A percentile compares a stretch with the other conserved stretches of the same genome.
Evolutionary conservation across 1,140 invertebrate genomes (phyloP).

Genomic region (Drosophila lacteicornis): DNA sequence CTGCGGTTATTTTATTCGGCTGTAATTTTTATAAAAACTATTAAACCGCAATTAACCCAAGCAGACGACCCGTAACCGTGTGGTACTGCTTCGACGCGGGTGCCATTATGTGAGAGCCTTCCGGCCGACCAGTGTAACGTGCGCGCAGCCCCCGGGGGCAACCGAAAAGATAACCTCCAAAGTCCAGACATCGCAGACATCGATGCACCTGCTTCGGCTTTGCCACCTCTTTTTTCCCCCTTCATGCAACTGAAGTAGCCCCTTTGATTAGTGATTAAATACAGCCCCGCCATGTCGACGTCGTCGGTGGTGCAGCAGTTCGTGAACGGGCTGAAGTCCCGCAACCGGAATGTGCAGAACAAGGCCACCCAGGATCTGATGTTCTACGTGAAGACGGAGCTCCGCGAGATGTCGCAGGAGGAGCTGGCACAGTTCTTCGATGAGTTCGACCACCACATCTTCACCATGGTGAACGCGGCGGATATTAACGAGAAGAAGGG

Average conservation of each 20-base stretch:
- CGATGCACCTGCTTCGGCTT: constrained; percentile 59
- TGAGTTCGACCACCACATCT: constrained; percentile 97
- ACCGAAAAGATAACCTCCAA: constrained; percentile 43
- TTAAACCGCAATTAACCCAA: not conserved
- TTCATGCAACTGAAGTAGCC: constrained; percentile 12
- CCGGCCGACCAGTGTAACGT: not conserved
- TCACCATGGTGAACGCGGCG: constrained; percentile 96
- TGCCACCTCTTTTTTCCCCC: constrained; percentile 5
- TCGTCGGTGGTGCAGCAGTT: constrained; percentile 90
- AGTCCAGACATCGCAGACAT: constrained; percentile 25
- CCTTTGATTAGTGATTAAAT: constrained; percentile 4
- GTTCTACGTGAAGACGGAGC: constrained; percentile 95
- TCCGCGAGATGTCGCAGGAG: constrained; percentile 96
- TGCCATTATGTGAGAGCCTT: constrained; percentile 3
- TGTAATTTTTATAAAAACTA: constrained; percentile 18
- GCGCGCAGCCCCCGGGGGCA: constrained; percentile 9
- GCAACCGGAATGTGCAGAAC: constrained; percentile 92
- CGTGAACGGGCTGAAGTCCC: constrained; percentile 94
- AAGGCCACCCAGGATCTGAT: constrained; percentile 95
- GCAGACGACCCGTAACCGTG: not conserved
- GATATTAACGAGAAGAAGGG: constrained; percentile 98
- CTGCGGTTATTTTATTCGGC: constrained; percentile 18
- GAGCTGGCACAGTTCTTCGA: constrained; percentile 96
- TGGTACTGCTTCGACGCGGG: not conserved
- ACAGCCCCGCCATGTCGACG: constrained; percentile 62